phyloP scores from a whole-genome alignment of 1,140 invertebrate genomes.

The Drosophila obscura region DNA sequence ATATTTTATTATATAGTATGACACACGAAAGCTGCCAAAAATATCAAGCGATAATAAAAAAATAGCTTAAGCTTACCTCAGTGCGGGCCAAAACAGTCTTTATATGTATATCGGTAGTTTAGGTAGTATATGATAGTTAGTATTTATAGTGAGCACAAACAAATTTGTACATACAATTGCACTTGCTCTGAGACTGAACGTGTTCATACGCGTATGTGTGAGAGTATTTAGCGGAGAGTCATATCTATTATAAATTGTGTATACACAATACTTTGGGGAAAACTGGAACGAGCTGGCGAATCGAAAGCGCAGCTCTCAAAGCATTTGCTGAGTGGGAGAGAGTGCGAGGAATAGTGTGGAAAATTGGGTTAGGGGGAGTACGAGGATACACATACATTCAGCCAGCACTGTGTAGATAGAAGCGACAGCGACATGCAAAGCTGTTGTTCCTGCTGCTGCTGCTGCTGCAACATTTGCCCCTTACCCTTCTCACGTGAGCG shows the following conservation, averaged over 20 bases:
- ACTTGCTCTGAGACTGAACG: conserved; percentile 14
- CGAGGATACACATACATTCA: conserved; percentile 30
- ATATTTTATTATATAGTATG: not conserved
- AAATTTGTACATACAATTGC: conserved; percentile 17
- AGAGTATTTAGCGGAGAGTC: not conserved
- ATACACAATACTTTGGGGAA: conserved; percentile 31
- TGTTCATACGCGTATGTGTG: not conserved
- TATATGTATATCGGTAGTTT: not conserved
- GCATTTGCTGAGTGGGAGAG: not conserved
- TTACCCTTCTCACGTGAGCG: conserved; percentile 31
- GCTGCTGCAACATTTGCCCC: conserved; percentile 33
- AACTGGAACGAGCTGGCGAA: conserved; percentile 10
- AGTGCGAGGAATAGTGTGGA: not conserved
- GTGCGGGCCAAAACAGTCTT: conserved; percentile 2
- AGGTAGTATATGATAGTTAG: too few relatives aligned
- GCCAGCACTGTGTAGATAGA: conserved; percentile 43
- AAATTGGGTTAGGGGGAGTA: conserved; percentile 9
- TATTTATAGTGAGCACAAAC: not conserved
- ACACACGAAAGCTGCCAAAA: not conserved
- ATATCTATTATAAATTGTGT: conserved; percentile 65
- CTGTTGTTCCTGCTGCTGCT: conserved; percentile 24
- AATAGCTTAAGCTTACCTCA: conserved; percentile 20
- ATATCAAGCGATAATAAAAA: conserved; percentile 9
- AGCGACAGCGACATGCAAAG: too few relatives aligned
- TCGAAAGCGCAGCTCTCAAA: conserved; percentile 10